phyloP scores from a whole-genome alignment of 1,140 invertebrate genomes.

The Scaptomyza graminum region DNA sequence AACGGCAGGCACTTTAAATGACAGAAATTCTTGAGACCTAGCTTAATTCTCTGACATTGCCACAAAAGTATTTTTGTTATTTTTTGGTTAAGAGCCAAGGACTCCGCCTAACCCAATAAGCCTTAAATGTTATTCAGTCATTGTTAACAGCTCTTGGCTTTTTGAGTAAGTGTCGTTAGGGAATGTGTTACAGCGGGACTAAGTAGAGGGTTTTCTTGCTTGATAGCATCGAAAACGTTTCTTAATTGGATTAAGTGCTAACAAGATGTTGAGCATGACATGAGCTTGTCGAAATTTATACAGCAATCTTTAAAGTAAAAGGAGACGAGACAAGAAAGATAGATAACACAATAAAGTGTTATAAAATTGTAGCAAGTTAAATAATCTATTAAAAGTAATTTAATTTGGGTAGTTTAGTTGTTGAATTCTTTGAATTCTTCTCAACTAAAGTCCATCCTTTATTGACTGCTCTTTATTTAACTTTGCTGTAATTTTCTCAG shows the following conservation, averaged over 20 bases:
- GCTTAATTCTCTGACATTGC: neutral
- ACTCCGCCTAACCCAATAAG: constrained; percentile 52
- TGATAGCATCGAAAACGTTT: constrained; percentile 43
- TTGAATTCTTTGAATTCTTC: no score
- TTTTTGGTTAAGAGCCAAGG: constrained; percentile 39
- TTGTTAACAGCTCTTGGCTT: constrained; percentile 27
- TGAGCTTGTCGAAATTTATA: constrained; percentile 20
- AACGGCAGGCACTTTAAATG: constrained; percentile 30
- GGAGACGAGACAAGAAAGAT: neutral
- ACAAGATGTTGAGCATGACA: constrained; percentile 49
- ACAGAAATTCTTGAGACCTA: neutral
- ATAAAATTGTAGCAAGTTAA: neutral
- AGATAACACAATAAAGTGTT: neutral
- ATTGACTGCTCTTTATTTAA: neutral
- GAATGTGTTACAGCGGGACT: neutral
- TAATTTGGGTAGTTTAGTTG: neutral
- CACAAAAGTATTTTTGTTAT: constrained; percentile 12
- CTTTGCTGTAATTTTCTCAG: constrained; percentile 1
- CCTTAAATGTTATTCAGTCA: constrained; percentile 43
- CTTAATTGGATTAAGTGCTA: constrained; percentile 66
- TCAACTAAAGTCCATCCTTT: no score
- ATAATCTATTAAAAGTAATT: neutral
- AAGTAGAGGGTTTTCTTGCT: neutral
- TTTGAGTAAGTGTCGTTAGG: constrained; percentile 2
- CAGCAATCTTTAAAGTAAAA: constrained; percentile 23